Evolutionary conservation across 2,888 invertebrate species (phyloP), one percentile per base, ranked within the genome.

Genomic region (Drosophila falleni): DNA sequence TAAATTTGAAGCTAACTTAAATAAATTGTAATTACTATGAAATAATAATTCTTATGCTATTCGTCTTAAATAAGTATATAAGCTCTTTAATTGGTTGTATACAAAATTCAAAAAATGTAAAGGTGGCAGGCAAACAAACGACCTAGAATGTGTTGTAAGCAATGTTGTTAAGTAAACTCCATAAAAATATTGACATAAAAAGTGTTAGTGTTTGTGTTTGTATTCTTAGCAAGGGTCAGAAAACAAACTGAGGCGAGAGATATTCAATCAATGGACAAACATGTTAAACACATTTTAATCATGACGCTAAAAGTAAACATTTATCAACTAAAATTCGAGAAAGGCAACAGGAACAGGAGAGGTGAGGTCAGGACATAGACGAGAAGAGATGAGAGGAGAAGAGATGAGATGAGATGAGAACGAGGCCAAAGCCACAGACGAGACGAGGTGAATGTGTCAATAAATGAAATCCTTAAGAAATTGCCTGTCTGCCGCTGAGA

Each of bases 261-360:
- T 79, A 85, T 83, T 87, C 89, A 80, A 86, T 86, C 88, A 85
- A 78, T 82, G 56, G 56, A 71, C 78, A 89, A 89, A 87, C 88
- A 78, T 87, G 83, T 85, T 89, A 88, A 86, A 87, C 83, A 89
- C 80, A 89, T 89, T 86, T 89, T 88, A 89, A 86, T 86, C 89
- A 86, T 80, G 80, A 73, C 78, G 74, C 75, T 80, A 60, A 85
- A 74, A 71, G 89, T 77, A 89, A 85, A 85, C 89, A 85, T 71
- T 78, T 79, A 61, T 81, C 85, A 84, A 74, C 84, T 80, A 64
- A 79, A 87, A 78, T 69, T 70, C 66, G 54, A 66, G 64, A 44
- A 65, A 49, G 47, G 33, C 71, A 41, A 49, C 59, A 23, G 49
- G 35, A 3, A 3, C 1, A 29, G 29, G 4, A 53, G 46, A 64